Evolutionary conservation across 2,113 vertebrate species (phyloP).

Genomic region (Maccullochella peelii): DNA sequence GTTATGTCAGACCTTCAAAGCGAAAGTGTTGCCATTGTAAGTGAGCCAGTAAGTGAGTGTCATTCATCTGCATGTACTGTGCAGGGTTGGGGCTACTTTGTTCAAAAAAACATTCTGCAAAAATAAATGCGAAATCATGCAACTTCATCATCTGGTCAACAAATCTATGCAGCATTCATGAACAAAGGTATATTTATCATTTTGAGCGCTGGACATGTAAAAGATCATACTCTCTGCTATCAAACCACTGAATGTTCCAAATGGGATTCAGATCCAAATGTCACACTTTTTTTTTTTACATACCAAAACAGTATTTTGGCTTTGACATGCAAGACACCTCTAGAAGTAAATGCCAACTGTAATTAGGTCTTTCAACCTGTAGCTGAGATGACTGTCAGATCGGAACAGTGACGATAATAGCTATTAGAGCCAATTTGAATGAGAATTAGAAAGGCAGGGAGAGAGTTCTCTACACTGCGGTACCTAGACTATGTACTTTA

Average conservation of each 20-base stretch:
- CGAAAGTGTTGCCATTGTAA: not conserved
- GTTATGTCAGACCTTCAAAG: not conserved
- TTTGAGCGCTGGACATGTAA: not conserved
- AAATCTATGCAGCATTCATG: not conserved
- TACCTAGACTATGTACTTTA: not conserved
- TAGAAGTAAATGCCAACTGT: constrained; percentile 41
- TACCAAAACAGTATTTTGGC: constrained; percentile 16
- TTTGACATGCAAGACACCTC: constrained; percentile 47
- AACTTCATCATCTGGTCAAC: not conserved
- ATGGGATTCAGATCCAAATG: not conserved
- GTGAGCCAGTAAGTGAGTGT: too few relatives aligned
- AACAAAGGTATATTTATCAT: not conserved
- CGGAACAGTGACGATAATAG: constrained; percentile 34
- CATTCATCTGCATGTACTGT: not conserved
- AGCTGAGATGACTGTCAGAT: constrained; percentile 42
- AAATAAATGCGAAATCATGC: not conserved
- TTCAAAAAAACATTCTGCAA: not conserved
- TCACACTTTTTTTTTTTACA: constrained; percentile 3
- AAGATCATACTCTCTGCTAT: not conserved
- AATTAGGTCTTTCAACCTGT: constrained; percentile 48
- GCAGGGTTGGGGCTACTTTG: not conserved
- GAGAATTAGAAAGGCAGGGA: constrained; percentile 9
- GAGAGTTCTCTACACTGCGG: not conserved
- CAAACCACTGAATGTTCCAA: not conserved
- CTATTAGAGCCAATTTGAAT: constrained; percentile 45